phyloP scores from a whole-genome alignment of 2,113 vertebrate genomes.

The Neodontobutis hainanensis region DNA sequence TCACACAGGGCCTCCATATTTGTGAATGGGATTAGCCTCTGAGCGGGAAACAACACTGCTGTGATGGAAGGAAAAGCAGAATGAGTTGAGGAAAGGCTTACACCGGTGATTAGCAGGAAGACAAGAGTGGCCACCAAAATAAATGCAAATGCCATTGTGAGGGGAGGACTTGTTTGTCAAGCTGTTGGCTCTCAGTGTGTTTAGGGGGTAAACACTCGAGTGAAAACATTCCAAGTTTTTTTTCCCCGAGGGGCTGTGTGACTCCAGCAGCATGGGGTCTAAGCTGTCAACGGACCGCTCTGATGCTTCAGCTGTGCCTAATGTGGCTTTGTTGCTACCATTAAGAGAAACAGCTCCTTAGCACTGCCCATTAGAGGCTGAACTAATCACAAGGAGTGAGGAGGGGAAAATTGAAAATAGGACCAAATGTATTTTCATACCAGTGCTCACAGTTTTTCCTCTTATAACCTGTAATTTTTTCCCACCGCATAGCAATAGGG shows the following conservation, averaged over 20 bases:
- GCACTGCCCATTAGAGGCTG: constrained; percentile 36
- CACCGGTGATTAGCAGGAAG: constrained; percentile 28
- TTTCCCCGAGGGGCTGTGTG: constrained; percentile 40
- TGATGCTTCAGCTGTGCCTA: constrained; percentile 66
- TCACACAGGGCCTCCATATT: constrained; percentile 34
- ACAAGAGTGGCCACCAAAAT: constrained; percentile 34
- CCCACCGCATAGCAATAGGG: constrained; percentile 48
- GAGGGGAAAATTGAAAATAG: constrained; percentile 59
- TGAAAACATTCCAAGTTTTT: constrained; percentile 68
- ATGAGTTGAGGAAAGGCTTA: constrained; percentile 45
- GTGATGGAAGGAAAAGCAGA: constrained; percentile 37
- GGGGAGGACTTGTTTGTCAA: constrained; percentile 57
- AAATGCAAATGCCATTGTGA: constrained; percentile 38
- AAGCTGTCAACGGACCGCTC: constrained; percentile 55
- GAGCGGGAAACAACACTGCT: constrained; percentile 43
- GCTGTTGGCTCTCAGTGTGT: constrained; percentile 43
- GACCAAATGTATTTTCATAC: constrained; percentile 62
- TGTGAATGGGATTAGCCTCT: constrained; percentile 49
- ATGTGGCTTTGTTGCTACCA: constrained; percentile 48
- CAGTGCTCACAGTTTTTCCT: constrained; percentile 54
- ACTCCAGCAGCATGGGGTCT: constrained; percentile 48
- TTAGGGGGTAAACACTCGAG: constrained; percentile 41
- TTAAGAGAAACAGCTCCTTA: constrained; percentile 26
- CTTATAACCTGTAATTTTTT: constrained; percentile 65
- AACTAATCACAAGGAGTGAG: constrained; percentile 54